A percentile compares a stretch with the other conserved stretches of the same genome.
Conservation (phyloP, 2,797 vertebrate species). For the Luscinia megarhynchos region DNA sequence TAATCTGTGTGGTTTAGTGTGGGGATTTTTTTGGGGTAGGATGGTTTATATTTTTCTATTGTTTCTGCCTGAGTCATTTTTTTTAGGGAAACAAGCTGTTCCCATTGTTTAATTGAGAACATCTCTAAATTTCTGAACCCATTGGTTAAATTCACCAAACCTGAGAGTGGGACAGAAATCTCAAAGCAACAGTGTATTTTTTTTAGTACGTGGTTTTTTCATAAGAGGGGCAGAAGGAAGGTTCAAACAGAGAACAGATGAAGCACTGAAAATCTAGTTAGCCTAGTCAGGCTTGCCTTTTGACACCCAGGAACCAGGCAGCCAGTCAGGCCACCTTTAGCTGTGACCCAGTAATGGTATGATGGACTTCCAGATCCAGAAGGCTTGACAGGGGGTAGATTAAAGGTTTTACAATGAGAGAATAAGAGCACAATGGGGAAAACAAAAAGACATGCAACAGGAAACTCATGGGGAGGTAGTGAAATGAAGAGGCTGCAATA, state of each 20-base stretch:
- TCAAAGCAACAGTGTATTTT: neutral
- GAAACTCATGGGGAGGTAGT: neutral
- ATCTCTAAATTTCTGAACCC: neutral
- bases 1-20: neutral
- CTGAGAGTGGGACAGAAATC: neutral
- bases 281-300: neutral
- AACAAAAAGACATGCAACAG: neutral
- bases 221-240: neutral
- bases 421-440: neutral
- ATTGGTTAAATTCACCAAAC: neutral
- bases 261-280: neutral
- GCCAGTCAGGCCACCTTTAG: neutral
- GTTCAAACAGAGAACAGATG: neutral
- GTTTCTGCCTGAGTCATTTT: neutral
- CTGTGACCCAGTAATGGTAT: neutral
- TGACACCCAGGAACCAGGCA: neutral
- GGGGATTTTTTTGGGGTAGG: fast-evolving
- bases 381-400: neutral
- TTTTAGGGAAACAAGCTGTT: neutral
- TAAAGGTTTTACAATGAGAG: neutral
- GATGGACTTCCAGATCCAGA: neutral
- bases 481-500: neutral
- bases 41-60: neutral
- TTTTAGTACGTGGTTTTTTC: neutral
- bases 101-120: neutral